phyloP scores from a whole-genome alignment of 2,113 vertebrate genomes.

The Felis chaus region DNA sequence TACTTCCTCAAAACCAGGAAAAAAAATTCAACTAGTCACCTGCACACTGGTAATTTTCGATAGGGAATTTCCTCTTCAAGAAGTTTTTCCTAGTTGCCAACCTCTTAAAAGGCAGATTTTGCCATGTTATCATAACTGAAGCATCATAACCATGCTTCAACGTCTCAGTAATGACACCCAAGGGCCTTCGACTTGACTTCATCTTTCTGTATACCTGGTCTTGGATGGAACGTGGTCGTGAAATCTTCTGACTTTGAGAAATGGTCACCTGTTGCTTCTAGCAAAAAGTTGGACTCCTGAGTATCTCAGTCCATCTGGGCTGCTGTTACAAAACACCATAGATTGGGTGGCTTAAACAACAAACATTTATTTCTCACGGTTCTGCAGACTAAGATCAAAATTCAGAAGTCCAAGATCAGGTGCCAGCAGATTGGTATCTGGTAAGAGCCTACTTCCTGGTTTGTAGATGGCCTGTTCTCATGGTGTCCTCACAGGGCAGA shows the following conservation, averaged over 20 bases:
- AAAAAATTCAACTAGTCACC: not conserved
- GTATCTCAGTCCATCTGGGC: not conserved
- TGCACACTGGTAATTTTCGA: not conserved
- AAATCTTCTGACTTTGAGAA: constrained; percentile 17
- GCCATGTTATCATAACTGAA: not conserved
- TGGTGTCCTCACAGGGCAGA: not conserved
- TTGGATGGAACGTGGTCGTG: not conserved
- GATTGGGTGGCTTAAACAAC: not conserved
- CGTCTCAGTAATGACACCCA: not conserved
- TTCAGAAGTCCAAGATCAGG: not conserved
- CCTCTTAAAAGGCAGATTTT: not conserved
- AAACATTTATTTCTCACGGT: not conserved
- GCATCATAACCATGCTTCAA: not conserved
- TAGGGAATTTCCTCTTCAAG: not conserved
- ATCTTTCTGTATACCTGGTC: not conserved
- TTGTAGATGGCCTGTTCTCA: not conserved
- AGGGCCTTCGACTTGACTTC: not conserved
- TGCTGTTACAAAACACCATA: not conserved
- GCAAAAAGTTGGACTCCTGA: not conserved
- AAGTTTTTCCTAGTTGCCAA: not conserved
- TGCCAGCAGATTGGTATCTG: not conserved
- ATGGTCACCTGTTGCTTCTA: not conserved
- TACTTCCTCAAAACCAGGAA: not conserved
- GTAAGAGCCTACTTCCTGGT: not conserved
- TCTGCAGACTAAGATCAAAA: not conserved